Evolutionary conservation across 2,797 vertebrate species (phyloP), one percentile per base, ranked within the genome.

Genomic region (Gadopsis marmoratus): DNA sequence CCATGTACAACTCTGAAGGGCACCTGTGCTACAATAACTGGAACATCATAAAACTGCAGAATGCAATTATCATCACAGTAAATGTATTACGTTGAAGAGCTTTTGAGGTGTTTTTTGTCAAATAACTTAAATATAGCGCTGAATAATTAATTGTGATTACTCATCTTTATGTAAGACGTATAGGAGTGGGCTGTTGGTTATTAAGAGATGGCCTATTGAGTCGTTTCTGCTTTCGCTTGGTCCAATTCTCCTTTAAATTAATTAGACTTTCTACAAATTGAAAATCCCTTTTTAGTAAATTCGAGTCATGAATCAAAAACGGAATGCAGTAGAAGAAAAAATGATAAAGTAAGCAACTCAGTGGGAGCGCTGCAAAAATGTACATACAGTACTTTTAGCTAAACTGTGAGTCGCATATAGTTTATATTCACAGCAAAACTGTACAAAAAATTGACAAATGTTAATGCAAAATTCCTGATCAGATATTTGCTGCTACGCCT

Each of bases 11-110:
- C 19, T 63, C 39, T 72, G 54, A 75, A 70, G 59, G 58, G 12
- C 48, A 56, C 35, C 1, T 53, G 58, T 43, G 35, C 64, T 43
- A 4, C 48, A 62, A 21, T 43, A 60, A 39, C 33, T 4, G 23
- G 33, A 59, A 62, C 26, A 39, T 45, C 23, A 23, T 84, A 58
- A 58, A 82, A 64, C 1, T 45, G 26, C 26, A 26, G 26, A 26
- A 26, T 26, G 26, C 26, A 26, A 26, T 16, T 12, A 39, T 26
- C 31, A 65, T 53, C 60, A 41, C 13, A 39, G 23, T n/a, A 31
- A 66, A 53, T 21, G 2, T 23, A 37, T 23, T 12, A 47, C 13
- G 3, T 5, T 55, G 17, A 64, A 71, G 56, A 58, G 31, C 11
- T 54, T 43, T 33, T 51, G 1, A 60, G 8, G 48, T 62, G 45